Evolutionary conservation across 2,888 invertebrate species (phyloP).

Genomic region (Ecliptopera silaceata): DNA sequence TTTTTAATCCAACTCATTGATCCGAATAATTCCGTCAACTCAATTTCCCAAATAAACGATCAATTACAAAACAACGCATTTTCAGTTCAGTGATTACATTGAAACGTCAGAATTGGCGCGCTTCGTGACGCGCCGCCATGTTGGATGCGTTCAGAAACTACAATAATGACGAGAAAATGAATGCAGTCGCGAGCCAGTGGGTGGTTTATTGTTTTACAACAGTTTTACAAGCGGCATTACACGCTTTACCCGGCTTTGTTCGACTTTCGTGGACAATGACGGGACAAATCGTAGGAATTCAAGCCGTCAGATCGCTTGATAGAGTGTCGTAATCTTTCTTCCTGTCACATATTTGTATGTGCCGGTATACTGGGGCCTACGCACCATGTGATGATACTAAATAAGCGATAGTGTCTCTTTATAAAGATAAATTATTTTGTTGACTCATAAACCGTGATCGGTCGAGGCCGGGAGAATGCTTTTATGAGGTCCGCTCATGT

Average conservation of each 20-base stretch:
- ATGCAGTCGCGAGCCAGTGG: conserved; percentile 46
- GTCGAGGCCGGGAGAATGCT: conserved; percentile 28
- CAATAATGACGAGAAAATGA: conserved; percentile 12
- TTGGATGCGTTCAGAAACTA: conserved; percentile 41
- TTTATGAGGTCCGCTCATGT: conserved; percentile 2
- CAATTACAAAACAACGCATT: conserved; percentile 33
- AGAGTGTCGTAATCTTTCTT: conserved; percentile 68
- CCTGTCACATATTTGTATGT: conserved; percentile 62
- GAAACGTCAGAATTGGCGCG: conserved; percentile 48
- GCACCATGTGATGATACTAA: conserved; percentile 33
- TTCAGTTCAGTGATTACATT: conserved; percentile 41
- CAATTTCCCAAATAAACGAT: conserved; percentile 41
- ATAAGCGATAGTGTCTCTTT: conserved; percentile 36
- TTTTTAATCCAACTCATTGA: conserved; percentile 13
- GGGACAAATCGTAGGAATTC: conserved; percentile 65
- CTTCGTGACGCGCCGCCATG: conserved; percentile 47
- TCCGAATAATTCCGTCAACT: conserved; percentile 41
- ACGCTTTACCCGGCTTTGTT: conserved; percentile 57
- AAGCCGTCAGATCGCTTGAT: conserved; percentile 62
- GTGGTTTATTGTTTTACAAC: conserved; percentile 79
- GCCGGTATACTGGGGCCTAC: conserved; percentile 42
- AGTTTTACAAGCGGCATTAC: conserved; percentile 70
- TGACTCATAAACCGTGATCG: conserved; percentile 37
- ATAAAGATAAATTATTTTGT: conserved; percentile 37
- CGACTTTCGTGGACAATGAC: conserved; percentile 60